A percentile compares a stretch with the other conserved stretches of the same genome.
These are phyloP conservation scores for Threskiornis aethiopicus DNA, from an alignment of 2,797 vertebrate genomes.

Conservation along the genomic window DNA sequence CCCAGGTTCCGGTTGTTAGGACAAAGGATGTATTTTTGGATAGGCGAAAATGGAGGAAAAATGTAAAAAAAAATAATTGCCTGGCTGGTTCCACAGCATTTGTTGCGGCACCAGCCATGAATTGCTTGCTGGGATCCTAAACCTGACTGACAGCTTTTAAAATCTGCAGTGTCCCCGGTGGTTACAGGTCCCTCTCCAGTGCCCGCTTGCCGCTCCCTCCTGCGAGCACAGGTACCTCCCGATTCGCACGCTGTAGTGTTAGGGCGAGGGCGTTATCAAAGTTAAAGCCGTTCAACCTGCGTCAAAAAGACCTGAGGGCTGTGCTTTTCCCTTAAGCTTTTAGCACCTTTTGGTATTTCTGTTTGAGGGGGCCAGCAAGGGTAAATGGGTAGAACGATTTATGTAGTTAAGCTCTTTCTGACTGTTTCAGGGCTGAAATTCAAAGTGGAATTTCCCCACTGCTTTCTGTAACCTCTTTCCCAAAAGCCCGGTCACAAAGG, in stretches of 20 bases:
- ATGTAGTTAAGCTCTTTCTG: neutral
- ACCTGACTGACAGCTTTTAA: accelerated
- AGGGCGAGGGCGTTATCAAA: accelerated
- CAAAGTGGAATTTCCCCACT: neutral
- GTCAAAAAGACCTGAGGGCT: neutral
- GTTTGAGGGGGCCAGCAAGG: neutral
- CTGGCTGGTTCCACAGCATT: neutral
- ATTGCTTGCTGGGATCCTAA: neutral
- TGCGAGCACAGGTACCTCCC: neutral
- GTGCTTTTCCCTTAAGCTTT: neutral
- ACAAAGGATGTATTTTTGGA: neutral
- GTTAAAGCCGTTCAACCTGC: neutral
- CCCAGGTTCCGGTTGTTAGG: accelerated
- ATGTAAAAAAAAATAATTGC: neutral
- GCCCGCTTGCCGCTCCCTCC: neutral
- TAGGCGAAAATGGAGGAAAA: accelerated
- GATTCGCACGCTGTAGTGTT: accelerated
- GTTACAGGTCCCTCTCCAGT: accelerated
- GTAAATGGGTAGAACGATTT: neutral
- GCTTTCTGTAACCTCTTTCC: neutral
- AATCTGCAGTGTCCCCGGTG: accelerated
- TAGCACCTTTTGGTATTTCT: neutral
- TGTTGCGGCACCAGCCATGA: neutral
- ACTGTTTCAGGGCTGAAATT: neutral
- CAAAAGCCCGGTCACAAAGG: accelerated